Evolutionary conservation across 2,113 vertebrate species (phyloP), one percentile per base, ranked within the genome.

Genomic region (Pygoscelis antarcticus): DNA sequence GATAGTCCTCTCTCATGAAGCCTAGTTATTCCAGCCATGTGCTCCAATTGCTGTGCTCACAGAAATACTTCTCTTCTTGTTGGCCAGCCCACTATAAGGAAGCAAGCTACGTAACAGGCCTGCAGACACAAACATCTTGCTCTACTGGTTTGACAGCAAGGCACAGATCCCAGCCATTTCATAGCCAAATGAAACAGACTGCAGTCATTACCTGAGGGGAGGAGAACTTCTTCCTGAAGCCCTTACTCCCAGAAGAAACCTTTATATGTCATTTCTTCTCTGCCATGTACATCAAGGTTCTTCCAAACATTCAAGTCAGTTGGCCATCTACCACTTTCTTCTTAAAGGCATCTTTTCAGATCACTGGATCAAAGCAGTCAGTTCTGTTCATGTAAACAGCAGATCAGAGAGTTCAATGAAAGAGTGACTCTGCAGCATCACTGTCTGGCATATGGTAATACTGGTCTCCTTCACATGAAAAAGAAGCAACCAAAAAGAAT

Each of bases 121-220:
- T 61, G 34, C 46, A 83, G 75, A 58, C 19, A 34, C 42, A 89
- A 89, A 9, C 34, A 82, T 87, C 96, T 84, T 52, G 87, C 68
- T 93, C 42, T 81, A 16, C 96, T 44, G 61, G 96, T 95, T 34
- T 87, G 65, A 64, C 83, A 93, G 83, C 89, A 78, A 75, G 42
- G 44, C 47, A 47, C 8, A 70, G 18, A 51, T 75, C 55, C 34
- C 65, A 91, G 52, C n/a, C 52, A 68, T 62, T 77, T 75, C 44
- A 34, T 1, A 93, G 83, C 14, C 87, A 94, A 64, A 84, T 89
- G 52, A 83, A 87, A 81, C 9, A 88, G 80, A 62, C 51, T 30
- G 18, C 38, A 95, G 44, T 61, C 69, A 52, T 44, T 78, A 62
- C 81, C 69, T 36, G 13, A 82, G 52, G 91, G 60, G 14, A 66